Percentiles rank a stretch among this genome's conserved stretches.
phyloP scores from a whole-genome alignment of 2,888 invertebrate genomes.

The Melieria omissa region DNA sequence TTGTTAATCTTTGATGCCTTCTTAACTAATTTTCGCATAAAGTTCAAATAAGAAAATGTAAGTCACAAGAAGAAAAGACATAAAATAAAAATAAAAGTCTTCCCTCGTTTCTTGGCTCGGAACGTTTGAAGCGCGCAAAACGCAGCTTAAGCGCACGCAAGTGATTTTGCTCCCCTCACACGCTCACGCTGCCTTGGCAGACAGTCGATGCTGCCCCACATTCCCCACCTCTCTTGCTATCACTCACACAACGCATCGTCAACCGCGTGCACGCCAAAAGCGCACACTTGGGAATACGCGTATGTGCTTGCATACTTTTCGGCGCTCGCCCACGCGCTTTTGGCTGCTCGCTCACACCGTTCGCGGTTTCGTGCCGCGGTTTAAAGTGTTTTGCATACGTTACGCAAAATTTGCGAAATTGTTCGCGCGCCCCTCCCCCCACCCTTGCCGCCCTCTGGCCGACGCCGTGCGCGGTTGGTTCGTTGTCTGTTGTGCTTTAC shows the following conservation, averaged over 20 bases:
- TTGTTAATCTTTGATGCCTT: slow-evolving; percentile 58
- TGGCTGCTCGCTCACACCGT: background rate
- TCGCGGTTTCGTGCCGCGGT: slow-evolving; percentile 46
- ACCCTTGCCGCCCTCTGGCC: too few relatives aligned
- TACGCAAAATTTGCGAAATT: slow-evolving; percentile 47
- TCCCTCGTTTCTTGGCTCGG: too few relatives aligned
- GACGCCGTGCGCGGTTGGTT: too few relatives aligned
- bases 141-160: slow-evolving; percentile 14
- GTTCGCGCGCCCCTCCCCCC: too few relatives aligned
- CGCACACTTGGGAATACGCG: slow-evolving; percentile 18
- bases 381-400: slow-evolving; percentile 54
- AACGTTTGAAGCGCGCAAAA: background rate
- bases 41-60: slow-evolving; percentile 7
- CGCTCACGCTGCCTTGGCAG: slow-evolving; percentile 1
- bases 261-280: slow-evolving; percentile 1
- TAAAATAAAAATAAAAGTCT: slow-evolving; percentile 13
- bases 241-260: too few relatives aligned
- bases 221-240: too few relatives aligned
- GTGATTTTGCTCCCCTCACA: slow-evolving; percentile 43
- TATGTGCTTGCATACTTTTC: slow-evolving; percentile 11
- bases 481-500: too few relatives aligned
- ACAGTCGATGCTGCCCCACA: too few relatives aligned
- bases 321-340: slow-evolving; percentile 7
- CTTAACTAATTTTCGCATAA: slow-evolving; percentile 60
- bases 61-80: background rate